Percentiles rank a stretch among this genome's conserved stretches.
phyloP scores from a whole-genome alignment of 1,140 invertebrate species.

The Berghia stephanieae region DNA sequence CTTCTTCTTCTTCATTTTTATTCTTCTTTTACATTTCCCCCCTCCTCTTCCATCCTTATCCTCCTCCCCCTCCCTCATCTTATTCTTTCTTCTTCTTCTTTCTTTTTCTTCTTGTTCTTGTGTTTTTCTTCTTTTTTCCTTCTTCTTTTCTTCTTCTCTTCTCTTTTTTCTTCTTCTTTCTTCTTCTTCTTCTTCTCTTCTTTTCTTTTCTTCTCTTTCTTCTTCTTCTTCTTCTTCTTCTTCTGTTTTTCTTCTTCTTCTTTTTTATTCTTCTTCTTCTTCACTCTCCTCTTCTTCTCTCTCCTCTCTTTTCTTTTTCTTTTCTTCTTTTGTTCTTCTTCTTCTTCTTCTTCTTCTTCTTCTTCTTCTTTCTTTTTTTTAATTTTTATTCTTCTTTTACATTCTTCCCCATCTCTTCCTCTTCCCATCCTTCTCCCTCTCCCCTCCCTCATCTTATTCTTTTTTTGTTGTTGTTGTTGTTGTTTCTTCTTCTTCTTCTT shows the following conservation, averaged over 20 bases:
- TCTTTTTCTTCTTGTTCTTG: no score
- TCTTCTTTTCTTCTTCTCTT: not conserved
- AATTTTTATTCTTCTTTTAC: no score
- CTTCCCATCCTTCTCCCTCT: not conserved
- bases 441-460: not conserved
- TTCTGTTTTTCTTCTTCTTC: not conserved
- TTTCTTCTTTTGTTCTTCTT: not conserved
- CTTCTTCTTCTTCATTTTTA: not conserved
- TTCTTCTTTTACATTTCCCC: no score
- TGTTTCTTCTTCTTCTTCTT: no score
- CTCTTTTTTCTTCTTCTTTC: not conserved
- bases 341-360: not conserved
- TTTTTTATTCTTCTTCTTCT: not conserved
- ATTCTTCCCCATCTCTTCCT: no score
- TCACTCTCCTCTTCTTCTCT: not conserved
- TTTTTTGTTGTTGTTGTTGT: no score
- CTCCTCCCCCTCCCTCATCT: no score
- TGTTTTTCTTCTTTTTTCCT: not conserved
- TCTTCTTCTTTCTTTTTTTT: not conserved
- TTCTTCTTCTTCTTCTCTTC: not conserved
- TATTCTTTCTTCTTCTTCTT: no score
- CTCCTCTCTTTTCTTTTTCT: not conserved
- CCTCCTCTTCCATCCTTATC: no score
- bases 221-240: not conserved
- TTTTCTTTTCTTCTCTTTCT: not conserved